Percentiles rank a stretch among this genome's conserved stretches.
Evolutionary conservation across 64 coral and sea anemone species (phyloP).

Genomic region (Montipora cactus): DNA sequence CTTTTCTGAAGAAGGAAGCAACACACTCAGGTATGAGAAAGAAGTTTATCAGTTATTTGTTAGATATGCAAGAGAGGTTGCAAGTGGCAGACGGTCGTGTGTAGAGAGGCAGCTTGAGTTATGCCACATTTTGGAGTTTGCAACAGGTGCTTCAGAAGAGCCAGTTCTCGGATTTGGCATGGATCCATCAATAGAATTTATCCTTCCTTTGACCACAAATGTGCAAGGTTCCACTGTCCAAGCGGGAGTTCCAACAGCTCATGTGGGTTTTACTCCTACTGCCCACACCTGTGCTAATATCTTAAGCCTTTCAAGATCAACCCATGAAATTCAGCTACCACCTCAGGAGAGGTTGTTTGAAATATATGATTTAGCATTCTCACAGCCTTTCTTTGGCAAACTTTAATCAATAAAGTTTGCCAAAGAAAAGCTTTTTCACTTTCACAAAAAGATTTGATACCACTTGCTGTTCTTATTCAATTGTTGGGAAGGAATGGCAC

Average conservation of each 20-base stretch:
- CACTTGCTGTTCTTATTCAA: no score
- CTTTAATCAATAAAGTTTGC: neutral
- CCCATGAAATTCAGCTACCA: conserved; percentile 33
- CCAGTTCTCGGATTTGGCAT: conserved; percentile 69
- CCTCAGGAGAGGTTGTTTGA: conserved; percentile 64
- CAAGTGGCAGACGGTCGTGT: conserved; percentile 49
- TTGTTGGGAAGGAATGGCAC: no score
- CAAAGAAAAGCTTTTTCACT: no score
- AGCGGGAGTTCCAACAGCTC: neutral
- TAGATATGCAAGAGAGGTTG: conserved; percentile 61
- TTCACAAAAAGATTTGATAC: no score
- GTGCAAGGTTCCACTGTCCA: conserved; percentile 7
- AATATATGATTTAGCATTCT: conserved; percentile 74
- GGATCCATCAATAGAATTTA: conserved; percentile 55
- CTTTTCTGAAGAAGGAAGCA: conserved; percentile 63
- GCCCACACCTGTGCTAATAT: conserved; percentile 71
- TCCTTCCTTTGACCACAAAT: conserved; percentile 14
- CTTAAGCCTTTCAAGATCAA: conserved; percentile 66
- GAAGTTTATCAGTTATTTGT: neutral
- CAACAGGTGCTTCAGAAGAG: conserved; percentile 63
- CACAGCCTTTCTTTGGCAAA: conserved; percentile 66
- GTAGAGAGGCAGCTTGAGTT: conserved; percentile 52
- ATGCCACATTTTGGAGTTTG: conserved; percentile 65
- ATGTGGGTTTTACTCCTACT: conserved; percentile 58
- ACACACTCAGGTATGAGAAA: conserved; percentile 34